These are phyloP conservation scores for Arctocebus calabarensis DNA, from an alignment of 2,797 vertebrate species.

Conservation along the genomic window DNA sequence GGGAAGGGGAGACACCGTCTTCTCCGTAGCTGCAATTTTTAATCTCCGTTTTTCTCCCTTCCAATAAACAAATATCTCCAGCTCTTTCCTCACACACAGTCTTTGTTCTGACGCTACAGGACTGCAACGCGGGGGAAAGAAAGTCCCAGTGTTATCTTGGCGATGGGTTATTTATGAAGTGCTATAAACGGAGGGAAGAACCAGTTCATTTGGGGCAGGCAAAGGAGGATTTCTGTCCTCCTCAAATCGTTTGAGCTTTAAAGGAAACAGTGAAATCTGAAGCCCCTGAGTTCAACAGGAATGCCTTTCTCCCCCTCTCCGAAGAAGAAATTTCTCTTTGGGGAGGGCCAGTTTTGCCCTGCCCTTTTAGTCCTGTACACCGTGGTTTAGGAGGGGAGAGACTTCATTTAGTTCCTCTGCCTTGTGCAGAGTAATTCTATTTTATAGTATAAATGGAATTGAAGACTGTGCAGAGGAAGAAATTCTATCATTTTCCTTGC, in stretches of 20 bases:
- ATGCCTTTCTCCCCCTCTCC: background rate
- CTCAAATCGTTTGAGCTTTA: slow-evolving; percentile 61
- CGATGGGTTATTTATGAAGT: slow-evolving; percentile 76
- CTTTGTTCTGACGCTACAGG: slow-evolving; percentile 80
- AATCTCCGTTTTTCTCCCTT: slow-evolving; percentile 72
- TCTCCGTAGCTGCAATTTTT: slow-evolving; percentile 62
- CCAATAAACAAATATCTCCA: slow-evolving; percentile 66
- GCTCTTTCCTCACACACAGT: slow-evolving; percentile 50
- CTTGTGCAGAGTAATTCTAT: background rate
- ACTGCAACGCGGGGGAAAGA: slow-evolving; percentile 50
- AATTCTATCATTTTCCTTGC: background rate
- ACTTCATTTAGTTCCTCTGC: background rate
- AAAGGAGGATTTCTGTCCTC: slow-evolving; percentile 57
- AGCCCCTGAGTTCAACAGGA: background rate
- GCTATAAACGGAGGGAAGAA: slow-evolving; percentile 59
- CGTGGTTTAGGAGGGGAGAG: background rate
- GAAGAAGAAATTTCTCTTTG: background rate
- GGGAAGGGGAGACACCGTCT: slow-evolving; percentile 61
- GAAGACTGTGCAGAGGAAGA: slow-evolving; percentile 15
- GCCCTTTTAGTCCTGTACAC: background rate
- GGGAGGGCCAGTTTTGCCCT: background rate
- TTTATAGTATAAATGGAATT: background rate
- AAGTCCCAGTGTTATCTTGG: slow-evolving; percentile 73
- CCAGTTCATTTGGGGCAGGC: slow-evolving; percentile 36
- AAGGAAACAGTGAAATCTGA: background rate